Evolutionary conservation across 2,113 vertebrate species (phyloP).

Genomic region (Anhinga rufa): DNA sequence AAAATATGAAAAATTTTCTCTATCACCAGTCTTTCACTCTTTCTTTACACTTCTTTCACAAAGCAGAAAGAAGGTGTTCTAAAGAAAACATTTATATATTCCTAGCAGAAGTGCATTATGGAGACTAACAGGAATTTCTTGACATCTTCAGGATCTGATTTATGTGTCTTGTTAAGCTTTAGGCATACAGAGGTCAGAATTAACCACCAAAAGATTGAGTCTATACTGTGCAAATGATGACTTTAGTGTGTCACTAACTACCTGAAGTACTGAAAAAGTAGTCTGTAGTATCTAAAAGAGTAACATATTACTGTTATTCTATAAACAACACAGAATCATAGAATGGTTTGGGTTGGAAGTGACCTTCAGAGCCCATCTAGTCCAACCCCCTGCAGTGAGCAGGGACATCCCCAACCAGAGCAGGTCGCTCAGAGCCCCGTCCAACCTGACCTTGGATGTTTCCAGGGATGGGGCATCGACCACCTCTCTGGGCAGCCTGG

Average conservation of each 20-base stretch:
- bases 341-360: too few species aligned
- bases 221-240: not conserved
- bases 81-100: not conserved
- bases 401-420: too few species aligned
- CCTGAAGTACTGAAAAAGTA: not conserved
- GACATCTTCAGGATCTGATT: not conserved
- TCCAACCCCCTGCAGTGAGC: too few species aligned
- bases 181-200: not conserved
- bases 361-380: too few species aligned
- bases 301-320: not conserved
- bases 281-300: not conserved
- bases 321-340: too few species aligned
- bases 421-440: too few species aligned
- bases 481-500: too few species aligned
- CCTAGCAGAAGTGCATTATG: not conserved
- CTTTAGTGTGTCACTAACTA: not conserved
- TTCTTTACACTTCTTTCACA: not conserved
- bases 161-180: not conserved
- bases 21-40: not conserved
- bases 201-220: not conserved
- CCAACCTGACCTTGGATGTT: too few species aligned
- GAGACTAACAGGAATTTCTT: not conserved
- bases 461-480: too few species aligned
- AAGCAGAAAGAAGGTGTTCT: not conserved
- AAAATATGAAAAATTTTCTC: not conserved